A percentile compares a stretch with the other conserved stretches of the same genome.
These are phyloP conservation scores for Eumaeus atala DNA, from an alignment of 1,140 invertebrate species.

Conservation along the genomic window DNA sequence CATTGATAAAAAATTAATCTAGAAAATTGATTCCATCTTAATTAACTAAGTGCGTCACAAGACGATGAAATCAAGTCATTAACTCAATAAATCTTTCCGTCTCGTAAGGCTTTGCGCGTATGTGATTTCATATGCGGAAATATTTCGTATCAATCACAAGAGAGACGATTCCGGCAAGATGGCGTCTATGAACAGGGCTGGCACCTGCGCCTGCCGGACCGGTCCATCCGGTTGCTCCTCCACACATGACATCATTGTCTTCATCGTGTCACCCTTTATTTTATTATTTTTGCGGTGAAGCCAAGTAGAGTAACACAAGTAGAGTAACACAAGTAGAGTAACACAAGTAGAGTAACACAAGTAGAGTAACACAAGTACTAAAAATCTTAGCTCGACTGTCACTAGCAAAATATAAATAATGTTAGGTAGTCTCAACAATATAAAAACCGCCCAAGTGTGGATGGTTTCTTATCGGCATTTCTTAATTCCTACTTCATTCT, in stretches of 20 bases:
- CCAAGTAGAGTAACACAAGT: no score
- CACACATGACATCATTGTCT: constrained; percentile 2
- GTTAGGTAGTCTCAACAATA: no score
- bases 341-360: no score
- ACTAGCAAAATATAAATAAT: no score
- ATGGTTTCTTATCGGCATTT: no score
- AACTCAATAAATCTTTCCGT: constrained; percentile 36
- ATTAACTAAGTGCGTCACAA: constrained; percentile 1
- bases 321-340: no score
- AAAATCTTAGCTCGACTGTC: no score
- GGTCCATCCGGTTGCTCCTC: not conserved
- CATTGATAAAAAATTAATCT: not conserved
- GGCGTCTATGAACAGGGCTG: constrained; percentile 18
- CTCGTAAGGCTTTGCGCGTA: constrained; percentile 13
- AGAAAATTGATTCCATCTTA: not conserved
- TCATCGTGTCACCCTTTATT: no score
- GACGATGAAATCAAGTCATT: constrained; percentile 23
- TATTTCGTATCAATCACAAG: constrained; percentile 21
- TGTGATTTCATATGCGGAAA: constrained; percentile 65
- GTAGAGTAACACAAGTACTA: no score
- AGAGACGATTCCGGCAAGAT: constrained; percentile 54
- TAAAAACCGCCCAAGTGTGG: no score
- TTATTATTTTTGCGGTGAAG: no score
- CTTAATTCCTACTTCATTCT: no score
- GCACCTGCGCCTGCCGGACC: not conserved